Evolutionary conservation across 2,113 vertebrate species (phyloP), one percentile per base, ranked within the genome.

Genomic region (Corydoras maculifer): DNA sequence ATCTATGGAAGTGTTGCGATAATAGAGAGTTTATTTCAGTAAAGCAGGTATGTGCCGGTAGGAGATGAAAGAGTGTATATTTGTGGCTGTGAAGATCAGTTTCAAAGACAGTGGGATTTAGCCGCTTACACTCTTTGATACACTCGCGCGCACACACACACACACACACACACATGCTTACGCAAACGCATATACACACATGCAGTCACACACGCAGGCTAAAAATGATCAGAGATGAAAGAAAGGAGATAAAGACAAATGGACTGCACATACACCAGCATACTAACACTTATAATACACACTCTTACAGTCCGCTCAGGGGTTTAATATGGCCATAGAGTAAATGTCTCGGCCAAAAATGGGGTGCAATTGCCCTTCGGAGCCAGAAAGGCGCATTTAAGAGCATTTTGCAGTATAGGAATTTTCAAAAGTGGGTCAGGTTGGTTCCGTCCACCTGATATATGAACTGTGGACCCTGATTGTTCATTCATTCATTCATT

Each of bases 11-110:
- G 74, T 59, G 66, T 63, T 58, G 77, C 80, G 75, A 79, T 82
- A 80, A 82, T 80, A 76, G 66, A 59, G 75, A 13, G 75, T 53
- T 77, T 79, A 79, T 79, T 79, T 79, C 77, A 71, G 74, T 70
- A 69, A 29, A 69, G 75, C 68, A 80, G 75, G 75, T 80, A 80
- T 80, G 78, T 72, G 78, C 60, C 48, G 65, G 55, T 69, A 31
- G 62, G 64, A 80, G 78, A 80, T 80, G 75, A 80, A 80, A 80
- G 78, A 62, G 61, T 73, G 75, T 80, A 63, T 80, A 80, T 77
- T 77, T 80, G 72, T 80, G 75, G 72, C 69, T 57, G 31, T 58
- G 66, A 35, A 68, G 75, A 80, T 80, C 78, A 72, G 68, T 80
- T 80, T 80, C 78, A 80, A 80, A 80, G 78, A 64, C 75, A 14